Percentiles rank a stretch among this genome's conserved stretches.
These are phyloP conservation scores for Phallusia fumigata DNA, from an alignment of 23 tunicate genomes.

Conservation along the genomic window DNA sequence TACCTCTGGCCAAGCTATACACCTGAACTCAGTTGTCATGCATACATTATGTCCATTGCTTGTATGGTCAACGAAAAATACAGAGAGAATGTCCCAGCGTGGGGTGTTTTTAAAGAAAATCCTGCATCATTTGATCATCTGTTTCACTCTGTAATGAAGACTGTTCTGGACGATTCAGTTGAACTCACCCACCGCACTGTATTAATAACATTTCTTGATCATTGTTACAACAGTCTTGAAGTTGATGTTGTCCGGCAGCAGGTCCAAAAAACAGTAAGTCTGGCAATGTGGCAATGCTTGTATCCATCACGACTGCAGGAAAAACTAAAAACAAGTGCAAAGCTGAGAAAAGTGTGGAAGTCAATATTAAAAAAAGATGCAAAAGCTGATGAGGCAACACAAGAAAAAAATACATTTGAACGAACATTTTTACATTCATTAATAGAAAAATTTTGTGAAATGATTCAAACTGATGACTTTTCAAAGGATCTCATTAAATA, in stretches of 20 bases:
- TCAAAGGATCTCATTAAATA: slow-evolving; percentile 47
- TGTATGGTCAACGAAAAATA: slow-evolving; percentile 92
- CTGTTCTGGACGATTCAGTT: slow-evolving; percentile 44
- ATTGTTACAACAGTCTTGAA: slow-evolving; percentile 96
- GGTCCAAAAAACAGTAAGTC: slow-evolving; percentile 72
- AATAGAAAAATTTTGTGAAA: slow-evolving; percentile 68
- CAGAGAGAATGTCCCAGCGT: slow-evolving; percentile 90
- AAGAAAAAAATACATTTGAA: slow-evolving; percentile 53
- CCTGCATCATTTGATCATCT: slow-evolving; percentile 75
- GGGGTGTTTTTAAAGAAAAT: slow-evolving; percentile 77
- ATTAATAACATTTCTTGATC: slow-evolving; percentile 80
- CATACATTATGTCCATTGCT: slow-evolving; percentile 77
- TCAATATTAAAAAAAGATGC: slow-evolving; percentile 76
- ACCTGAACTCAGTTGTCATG: slow-evolving; percentile 44
- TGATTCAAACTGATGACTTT: slow-evolving; percentile 66
- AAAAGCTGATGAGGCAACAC: slow-evolving; percentile 68
- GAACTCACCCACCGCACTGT: slow-evolving; percentile 70
- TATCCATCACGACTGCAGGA: slow-evolving; percentile 69
- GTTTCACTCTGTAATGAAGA: slow-evolving; percentile 72
- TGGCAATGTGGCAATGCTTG: slow-evolving; percentile 76
- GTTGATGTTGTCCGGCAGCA: slow-evolving; percentile 80
- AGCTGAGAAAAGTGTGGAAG: slow-evolving; percentile 74
- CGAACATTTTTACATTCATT: slow-evolving; percentile 51
- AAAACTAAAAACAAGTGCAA: slow-evolving; percentile 65
- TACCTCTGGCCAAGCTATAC: slow-evolving; percentile 97